phyloP scores from a whole-genome alignment of 2,888 invertebrate species.

The Platypus cylindrus region DNA sequence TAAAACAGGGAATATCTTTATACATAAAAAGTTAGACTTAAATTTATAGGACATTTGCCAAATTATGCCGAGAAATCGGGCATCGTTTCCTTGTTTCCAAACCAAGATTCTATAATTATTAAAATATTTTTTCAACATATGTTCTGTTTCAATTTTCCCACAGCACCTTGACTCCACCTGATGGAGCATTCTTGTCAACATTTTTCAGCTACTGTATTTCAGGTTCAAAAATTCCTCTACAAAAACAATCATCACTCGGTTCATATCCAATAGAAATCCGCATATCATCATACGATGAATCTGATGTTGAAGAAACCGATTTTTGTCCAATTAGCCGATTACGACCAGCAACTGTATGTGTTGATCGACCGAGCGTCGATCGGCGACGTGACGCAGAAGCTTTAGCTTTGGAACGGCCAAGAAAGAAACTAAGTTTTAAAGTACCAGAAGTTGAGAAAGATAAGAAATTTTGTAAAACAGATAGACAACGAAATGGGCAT shows the following conservation, averaged over 20 bases:
- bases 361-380: conserved; percentile 29
- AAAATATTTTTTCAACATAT: not conserved
- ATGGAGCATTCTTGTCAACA: too few relatives aligned
- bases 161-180: too few relatives aligned
- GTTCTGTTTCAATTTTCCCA: not conserved
- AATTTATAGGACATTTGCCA: too few relatives aligned
- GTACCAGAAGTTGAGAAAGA: conserved; percentile 55
- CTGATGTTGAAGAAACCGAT: conserved; percentile 8
- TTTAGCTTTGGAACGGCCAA: conserved; percentile 47
- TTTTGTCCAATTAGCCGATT: conserved; percentile 22
- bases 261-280: conserved; percentile 30
- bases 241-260: conserved; percentile 32
- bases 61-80: too few relatives aligned
- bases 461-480: not conserved
- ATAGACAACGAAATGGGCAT: not conserved
- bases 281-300: conserved; percentile 21
- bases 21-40: too few relatives aligned
- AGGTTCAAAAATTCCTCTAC: conserved; percentile 17
- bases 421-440: conserved; percentile 78
- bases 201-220: conserved; percentile 1
- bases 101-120: too few relatives aligned
- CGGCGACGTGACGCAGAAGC: conserved; percentile 30
- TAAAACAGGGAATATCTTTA: too few relatives aligned
- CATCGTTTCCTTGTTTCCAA: too few relatives aligned
- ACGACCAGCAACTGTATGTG: conserved; percentile 29